Evolutionary conservation across 2,113 vertebrate genomes (phyloP), one percentile per base, ranked within the genome.

Genomic region (Pica pica): DNA sequence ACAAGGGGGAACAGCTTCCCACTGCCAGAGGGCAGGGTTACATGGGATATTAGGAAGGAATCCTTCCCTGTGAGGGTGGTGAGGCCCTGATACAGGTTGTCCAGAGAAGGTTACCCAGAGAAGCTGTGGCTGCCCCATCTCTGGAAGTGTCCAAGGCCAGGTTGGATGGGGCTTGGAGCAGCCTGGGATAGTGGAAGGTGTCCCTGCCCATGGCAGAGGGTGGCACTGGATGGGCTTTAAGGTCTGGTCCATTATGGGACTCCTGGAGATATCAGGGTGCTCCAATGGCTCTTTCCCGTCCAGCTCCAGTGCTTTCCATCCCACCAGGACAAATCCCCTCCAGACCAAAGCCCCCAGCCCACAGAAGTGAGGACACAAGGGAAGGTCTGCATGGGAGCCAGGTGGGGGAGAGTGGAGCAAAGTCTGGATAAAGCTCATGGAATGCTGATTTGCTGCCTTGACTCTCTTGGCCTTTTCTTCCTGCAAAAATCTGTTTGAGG

Each of bases 351-450:
- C 17, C 60, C 53, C 0, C 2, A 28, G 46, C 14, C 53, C 55
- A 35, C 52, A 44, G 59, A 13, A 41, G 24, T 2, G 42, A 89
- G 73, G 67, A 50, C 21, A 41, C 56, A 4, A 1, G 5, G 35
- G 71, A 27, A 8, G 46, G 59, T 13, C 67, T 23, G n/a, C 21
- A 41, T 1, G 12, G 59, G 19, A 61, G 33, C 73, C 37, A 23
- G 37, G 22, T 35, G 8, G 13, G 18, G 21, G 7, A 31, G 23
- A 56, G 42, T 0, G 0, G 27, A 17, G 11, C 8, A 2, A 31
- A 60, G 65, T 8, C 30, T 39, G 73, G 17, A 9, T 18, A 23
- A 78, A 85, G 22, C 65, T 75, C 69, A 15, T 2, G 22, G 37
- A 79, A 31, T 8, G 56, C 17, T 30, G 24, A 17, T 63, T 41